Base-by-base conservation (phyloP, 1,140 invertebrate species). In the Anagrus nilaparvatae region DNA sequence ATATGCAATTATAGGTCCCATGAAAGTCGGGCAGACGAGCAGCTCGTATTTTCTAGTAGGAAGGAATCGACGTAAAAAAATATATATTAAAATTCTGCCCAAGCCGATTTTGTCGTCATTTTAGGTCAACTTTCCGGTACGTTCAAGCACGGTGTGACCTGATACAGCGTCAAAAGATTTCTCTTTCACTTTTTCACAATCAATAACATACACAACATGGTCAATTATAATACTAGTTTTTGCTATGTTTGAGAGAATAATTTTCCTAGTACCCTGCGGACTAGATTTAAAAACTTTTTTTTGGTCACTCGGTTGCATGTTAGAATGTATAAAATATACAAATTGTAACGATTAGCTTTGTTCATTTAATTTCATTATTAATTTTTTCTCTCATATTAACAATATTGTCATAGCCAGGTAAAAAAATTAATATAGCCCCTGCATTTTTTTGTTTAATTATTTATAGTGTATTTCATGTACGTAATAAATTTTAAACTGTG, bases 351-450 rank as follows among this genome's bases (percentile, higher is more conserved):
- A 23, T 71, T 63, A 2, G 65, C 53, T 2, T 65, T 61, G 30
- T 67, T 74, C 60, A 86, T 30, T 58, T 66, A 24, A 77, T 75
- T 7, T 76, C 63, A 23, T 71, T 67, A 9, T 74, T 56, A 17
- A 96, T 77, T 36, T 70, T 68, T 9, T 89, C 82, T 48, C 78
- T 70, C 33, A 94, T 63, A 0, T 67, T 69, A 1, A 87, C 78
- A 49, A 97, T 96, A 46, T 96, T 90, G 54, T 94, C 89, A 61
- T 94, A 97, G 1, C 92, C 92, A 0, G 94, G 87, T 4, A 98
- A 64, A 69, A 97, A 97, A 1, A 97, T 71, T 14, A 97, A 70
- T 38, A 96, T 82, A 23, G 87, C 79, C 12, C 91, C 90, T 27
- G 60, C n/a, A n/a, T n/a, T n/a, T n/a, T n/a, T n/a, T n/a, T n/a